phyloP scores from a whole-genome alignment of 2,113 vertebrate species.

The Cinclus mexicanus region DNA sequence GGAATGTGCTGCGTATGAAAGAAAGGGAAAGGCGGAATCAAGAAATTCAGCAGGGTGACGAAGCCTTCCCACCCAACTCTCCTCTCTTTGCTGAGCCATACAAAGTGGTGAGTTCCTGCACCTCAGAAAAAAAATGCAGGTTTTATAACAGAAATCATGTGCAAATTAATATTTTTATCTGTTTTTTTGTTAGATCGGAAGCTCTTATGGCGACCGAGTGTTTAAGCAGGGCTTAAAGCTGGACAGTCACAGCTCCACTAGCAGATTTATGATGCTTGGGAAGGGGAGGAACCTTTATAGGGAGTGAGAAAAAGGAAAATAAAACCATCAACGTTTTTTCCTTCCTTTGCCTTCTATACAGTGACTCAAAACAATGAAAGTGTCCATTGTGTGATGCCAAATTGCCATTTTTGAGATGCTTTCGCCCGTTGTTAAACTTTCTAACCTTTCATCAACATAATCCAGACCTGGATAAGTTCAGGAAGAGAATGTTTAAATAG shows the following conservation, averaged over 20 bases:
- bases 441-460: background rate
- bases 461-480: background rate
- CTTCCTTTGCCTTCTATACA: background rate
- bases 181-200: background rate
- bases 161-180: background rate
- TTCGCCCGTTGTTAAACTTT: background rate
- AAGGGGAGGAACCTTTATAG: background rate
- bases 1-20: conserved; percentile 99
- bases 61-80: conserved; percentile 94
- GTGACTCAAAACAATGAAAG: background rate
- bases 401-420: background rate
- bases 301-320: background rate
- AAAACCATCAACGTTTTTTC: background rate
- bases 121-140: background rate
- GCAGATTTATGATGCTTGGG: background rate
- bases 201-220: background rate
- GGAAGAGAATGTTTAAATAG: background rate
- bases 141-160: background rate
- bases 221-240: background rate
- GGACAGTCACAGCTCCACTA: background rate
- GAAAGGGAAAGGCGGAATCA: conserved; percentile 89
- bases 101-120: conserved; percentile 91
- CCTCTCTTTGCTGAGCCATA: conserved; percentile 98
- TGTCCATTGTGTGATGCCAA: background rate
- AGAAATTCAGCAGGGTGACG: conserved; percentile 93